A percentile compares a stretch with the other conserved stretches of the same genome.
Evolutionary conservation across 2,113 vertebrate species (phyloP).

Genomic region (Chaenocephalus aceratus): DNA sequence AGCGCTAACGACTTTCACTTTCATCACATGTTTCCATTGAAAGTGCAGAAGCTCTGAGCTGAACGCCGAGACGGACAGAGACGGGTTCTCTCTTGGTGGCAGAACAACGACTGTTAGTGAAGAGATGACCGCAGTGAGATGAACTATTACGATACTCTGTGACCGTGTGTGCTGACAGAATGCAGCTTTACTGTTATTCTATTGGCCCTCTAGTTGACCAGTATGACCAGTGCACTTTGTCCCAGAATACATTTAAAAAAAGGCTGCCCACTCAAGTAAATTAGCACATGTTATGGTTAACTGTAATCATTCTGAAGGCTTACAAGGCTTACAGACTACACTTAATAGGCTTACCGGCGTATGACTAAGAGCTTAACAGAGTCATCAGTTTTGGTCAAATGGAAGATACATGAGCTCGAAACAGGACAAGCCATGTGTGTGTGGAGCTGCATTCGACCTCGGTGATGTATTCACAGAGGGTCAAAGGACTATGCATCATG

Average conservation of each 20-base stretch:
- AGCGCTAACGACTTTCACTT: conserved; percentile 63
- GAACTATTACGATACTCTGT: conserved; percentile 4
- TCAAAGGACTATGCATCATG: background rate
- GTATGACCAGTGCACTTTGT: conserved; percentile 15
- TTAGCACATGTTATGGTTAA: conserved; percentile 52
- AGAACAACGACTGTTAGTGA: conserved; percentile 53
- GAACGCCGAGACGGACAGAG: conserved; percentile 6
- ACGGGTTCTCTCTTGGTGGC: conserved; percentile 25
- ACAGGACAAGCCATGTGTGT: conserved; percentile 9
- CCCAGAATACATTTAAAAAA: conserved; percentile 13
- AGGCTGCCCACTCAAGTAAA: conserved; percentile 38
- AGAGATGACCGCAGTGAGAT: conserved; percentile 36
- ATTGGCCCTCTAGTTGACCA: background rate
- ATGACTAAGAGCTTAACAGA: conserved; percentile 49
- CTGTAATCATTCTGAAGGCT: conserved; percentile 53
- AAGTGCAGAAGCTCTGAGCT: conserved; percentile 39
- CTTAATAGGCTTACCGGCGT: conserved; percentile 57
- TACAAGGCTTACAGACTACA: conserved; percentile 56
- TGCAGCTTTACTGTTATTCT: background rate
- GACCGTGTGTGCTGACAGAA: background rate
- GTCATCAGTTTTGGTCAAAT: conserved; percentile 52
- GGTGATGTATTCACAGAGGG: background rate
- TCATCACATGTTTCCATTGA: conserved; percentile 72
- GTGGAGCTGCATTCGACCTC: conserved; percentile 2
- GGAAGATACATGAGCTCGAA: conserved; percentile 17